These are phyloP conservation scores for Yponomeuta malinellus DNA, from an alignment of 2,888 invertebrate species.

Conservation along the genomic window DNA sequence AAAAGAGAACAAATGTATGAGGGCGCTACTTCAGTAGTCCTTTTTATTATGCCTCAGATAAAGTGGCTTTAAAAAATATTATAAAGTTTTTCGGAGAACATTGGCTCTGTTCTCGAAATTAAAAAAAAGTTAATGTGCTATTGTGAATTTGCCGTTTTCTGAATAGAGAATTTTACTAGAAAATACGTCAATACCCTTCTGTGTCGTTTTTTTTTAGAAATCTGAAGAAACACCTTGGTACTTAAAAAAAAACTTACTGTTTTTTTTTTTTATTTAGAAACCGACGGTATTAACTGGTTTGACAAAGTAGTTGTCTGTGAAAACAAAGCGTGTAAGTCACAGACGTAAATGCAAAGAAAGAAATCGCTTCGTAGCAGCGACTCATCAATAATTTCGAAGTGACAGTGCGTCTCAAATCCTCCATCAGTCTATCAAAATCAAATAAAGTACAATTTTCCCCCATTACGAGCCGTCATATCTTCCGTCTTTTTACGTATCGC, in stretches of 20 bases:
- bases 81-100: conserved; percentile 27
- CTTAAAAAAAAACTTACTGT: too few relatives aligned
- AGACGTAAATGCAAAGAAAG: not conserved
- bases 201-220: too few relatives aligned
- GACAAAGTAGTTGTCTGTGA: too few relatives aligned
- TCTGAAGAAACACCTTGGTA: too few relatives aligned
- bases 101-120: too few relatives aligned
- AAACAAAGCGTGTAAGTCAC: not conserved
- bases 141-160: too few relatives aligned
- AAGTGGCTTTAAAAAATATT: conserved; percentile 40
- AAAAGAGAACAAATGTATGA: conserved; percentile 39
- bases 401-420: conserved; percentile 61
- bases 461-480: conserved; percentile 72
- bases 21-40: conserved; percentile 62
- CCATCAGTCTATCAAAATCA: conserved; percentile 72
- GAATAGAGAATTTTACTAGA: too few relatives aligned
- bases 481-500: conserved; percentile 74
- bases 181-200: too few relatives aligned
- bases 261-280: too few relatives aligned
- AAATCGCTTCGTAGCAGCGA: not conserved
- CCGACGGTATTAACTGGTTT: too few relatives aligned
- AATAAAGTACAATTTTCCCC: conserved; percentile 74
- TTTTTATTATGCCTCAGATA: conserved; percentile 45
- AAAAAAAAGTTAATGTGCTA: too few relatives aligned
- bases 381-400: conserved; percentile 37